phyloP scores from a whole-genome alignment of 2,113 vertebrate genomes.

The Phaethornis superciliosus region DNA sequence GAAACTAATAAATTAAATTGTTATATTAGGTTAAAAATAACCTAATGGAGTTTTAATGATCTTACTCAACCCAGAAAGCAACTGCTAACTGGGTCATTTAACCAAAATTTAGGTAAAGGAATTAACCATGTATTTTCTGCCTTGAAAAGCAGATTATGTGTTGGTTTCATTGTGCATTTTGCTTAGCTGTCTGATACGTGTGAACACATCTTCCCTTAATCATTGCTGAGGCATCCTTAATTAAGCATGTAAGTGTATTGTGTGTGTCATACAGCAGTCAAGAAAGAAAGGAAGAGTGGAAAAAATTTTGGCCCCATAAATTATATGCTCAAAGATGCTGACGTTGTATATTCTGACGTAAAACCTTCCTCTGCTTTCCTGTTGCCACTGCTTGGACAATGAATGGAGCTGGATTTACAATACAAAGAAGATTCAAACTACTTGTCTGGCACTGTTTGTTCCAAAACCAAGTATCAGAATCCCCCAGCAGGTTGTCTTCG shows the following conservation, averaged over 20 bases:
- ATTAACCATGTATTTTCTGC: neutral
- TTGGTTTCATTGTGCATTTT: neutral
- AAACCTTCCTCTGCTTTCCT: neutral
- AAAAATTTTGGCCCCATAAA: neutral
- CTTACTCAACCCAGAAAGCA: neutral
- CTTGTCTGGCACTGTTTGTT: neutral
- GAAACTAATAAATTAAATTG: neutral
- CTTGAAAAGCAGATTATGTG: neutral
- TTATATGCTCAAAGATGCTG: neutral
- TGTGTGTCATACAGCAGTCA: neutral
- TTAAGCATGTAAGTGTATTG: neutral
- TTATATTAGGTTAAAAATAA: slow-evolving; percentile 16
- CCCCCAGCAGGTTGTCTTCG: neutral
- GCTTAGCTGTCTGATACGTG: neutral
- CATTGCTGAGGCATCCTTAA: neutral
- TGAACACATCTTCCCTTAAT: neutral
- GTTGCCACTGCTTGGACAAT: neutral
- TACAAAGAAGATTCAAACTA: neutral
- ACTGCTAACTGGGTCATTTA: neutral
- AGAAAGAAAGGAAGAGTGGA: neutral
- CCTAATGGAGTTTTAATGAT: slow-evolving; percentile 14
- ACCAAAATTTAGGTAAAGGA: neutral
- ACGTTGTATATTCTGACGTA: neutral
- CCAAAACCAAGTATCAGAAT: neutral
- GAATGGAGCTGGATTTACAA: neutral